phyloP scores from a whole-genome alignment of 1,140 invertebrate genomes.

The Temnothorax nylanderi region DNA sequence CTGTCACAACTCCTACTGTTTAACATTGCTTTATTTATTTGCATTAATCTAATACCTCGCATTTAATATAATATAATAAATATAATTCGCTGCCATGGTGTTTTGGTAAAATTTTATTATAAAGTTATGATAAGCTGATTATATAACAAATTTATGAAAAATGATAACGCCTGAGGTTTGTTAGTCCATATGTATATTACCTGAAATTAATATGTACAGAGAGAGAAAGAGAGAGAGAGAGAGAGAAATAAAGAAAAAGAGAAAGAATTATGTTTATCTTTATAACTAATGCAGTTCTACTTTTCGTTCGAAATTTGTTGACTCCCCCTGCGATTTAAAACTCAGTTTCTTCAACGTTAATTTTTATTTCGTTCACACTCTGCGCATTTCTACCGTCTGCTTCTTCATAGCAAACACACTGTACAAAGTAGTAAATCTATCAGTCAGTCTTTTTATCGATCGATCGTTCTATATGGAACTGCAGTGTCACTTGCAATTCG shows the following conservation, averaged over 20 bases:
- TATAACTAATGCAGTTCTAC: not conserved
- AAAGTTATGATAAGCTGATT: not conserved
- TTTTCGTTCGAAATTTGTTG: not conserved
- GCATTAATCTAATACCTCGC: not conserved
- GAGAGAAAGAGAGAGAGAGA: not conserved
- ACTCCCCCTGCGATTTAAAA: not conserved
- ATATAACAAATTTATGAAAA: not conserved
- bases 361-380: not conserved
- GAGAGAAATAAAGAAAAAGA: not conserved
- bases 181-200: not conserved
- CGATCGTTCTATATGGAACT: not conserved
- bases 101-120: not conserved
- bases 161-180: not conserved
- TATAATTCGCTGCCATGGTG: not conserved
- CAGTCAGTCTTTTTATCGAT: slow-evolving; percentile 38
- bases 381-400: not conserved
- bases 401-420: slow-evolving; percentile 15
- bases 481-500: slow-evolving; percentile 21
- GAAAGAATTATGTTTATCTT: not conserved
- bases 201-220: not conserved
- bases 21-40: not conserved
- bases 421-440: slow-evolving; percentile 45
- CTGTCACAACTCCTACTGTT: not conserved
- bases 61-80: not conserved
- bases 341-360: not conserved